Conservation (phyloP, 2,888 invertebrate species). For the Strigamia transsilvanica region DNA sequence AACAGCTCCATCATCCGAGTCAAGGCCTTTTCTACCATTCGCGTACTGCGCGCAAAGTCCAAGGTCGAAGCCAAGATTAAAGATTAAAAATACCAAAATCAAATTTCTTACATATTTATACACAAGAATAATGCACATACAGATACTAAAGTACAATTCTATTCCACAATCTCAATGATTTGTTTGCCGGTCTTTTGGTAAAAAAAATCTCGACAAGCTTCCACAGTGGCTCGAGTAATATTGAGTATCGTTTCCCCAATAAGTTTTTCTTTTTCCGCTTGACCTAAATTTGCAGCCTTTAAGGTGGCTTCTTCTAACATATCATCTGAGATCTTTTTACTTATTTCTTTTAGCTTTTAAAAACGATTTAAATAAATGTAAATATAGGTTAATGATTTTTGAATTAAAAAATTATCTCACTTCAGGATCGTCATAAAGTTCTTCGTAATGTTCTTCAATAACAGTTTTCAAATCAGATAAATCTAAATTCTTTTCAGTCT, state of each 20-base stretch:
- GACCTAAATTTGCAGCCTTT: neutral
- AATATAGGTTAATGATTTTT: neutral
- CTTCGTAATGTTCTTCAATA: neutral
- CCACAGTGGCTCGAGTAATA: neutral
- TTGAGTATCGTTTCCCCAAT: neutral
- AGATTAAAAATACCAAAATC: neutral
- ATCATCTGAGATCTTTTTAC: neutral
- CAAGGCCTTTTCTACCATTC: no score
- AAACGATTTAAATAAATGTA: neutral
- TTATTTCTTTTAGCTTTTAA: neutral
- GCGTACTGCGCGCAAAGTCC: no score
- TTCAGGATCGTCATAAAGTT: neutral
- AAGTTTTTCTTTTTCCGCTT: neutral
- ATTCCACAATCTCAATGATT: neutral
- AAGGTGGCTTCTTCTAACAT: slow-evolving; percentile 1
- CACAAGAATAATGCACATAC: neutral
- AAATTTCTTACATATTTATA: neutral
- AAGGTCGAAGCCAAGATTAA: neutral
- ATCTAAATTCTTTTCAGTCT: neutral
- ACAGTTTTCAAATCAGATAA: neutral
- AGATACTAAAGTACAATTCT: neutral
- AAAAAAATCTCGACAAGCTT: neutral
- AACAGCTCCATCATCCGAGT: no score
- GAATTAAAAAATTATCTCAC: neutral
- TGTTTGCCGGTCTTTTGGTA: neutral